These are phyloP conservation scores for Pandion haliaetus DNA, from an alignment of 2,113 vertebrate genomes.

Conservation along the genomic window DNA sequence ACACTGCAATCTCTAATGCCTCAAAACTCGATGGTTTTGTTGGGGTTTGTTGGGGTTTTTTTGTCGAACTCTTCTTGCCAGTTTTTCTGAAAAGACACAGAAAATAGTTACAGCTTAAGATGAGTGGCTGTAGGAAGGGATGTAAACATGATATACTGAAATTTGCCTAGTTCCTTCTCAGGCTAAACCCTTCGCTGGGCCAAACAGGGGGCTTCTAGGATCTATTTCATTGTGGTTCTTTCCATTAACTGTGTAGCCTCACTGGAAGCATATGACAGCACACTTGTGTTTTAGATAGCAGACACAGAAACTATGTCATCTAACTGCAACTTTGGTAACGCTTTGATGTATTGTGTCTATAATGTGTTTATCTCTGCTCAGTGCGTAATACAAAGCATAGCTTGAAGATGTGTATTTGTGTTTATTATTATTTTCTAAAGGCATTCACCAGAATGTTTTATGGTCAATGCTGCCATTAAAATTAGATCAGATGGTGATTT, in stretches of 20 bases:
- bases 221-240: neutral
- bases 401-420: neutral
- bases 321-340: neutral
- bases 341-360: slow-evolving; percentile 26
- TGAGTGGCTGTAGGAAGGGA: slow-evolving; percentile 83
- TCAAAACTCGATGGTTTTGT: slow-evolving; percentile 19
- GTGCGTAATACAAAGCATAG: neutral
- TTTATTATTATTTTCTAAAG: neutral
- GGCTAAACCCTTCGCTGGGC: slow-evolving; percentile 33
- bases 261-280: neutral
- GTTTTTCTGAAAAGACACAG: neutral
- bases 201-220: neutral
- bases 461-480: neutral
- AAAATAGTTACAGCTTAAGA: slow-evolving; percentile 68
- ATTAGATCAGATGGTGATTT: slow-evolving; percentile 49
- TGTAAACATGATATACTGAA: slow-evolving; percentile 87
- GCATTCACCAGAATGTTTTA: neutral
- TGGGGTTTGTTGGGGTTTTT: neutral
- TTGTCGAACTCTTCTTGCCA: neutral
- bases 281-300: neutral
- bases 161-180: slow-evolving; percentile 85
- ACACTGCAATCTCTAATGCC: neutral
- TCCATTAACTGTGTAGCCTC: neutral
- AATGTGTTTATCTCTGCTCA: neutral
- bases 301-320: neutral